These are phyloP conservation scores for Bujurquina vittata DNA, from an alignment of 2,113 vertebrate genomes.

Conservation along the genomic window DNA sequence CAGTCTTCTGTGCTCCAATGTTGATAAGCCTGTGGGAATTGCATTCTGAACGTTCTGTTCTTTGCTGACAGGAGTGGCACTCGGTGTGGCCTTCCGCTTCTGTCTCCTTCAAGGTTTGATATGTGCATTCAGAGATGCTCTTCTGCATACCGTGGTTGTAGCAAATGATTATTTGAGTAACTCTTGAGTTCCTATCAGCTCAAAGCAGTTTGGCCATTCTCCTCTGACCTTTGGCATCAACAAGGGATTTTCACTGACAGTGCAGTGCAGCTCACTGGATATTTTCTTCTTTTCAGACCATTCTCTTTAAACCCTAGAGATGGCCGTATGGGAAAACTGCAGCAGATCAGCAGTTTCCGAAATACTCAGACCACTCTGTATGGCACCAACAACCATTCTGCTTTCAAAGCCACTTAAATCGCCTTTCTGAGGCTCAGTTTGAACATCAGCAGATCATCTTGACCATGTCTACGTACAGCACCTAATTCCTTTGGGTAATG, in stretches of 20 bases:
- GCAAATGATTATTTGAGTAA: not conserved
- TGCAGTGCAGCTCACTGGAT: conserved; percentile 4
- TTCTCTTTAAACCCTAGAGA: conserved; percentile 6
- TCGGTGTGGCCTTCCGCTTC: not conserved
- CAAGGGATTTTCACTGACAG: not conserved
- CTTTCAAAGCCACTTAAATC: not conserved
- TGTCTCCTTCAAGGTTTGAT: not conserved
- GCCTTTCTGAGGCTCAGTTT: not conserved
- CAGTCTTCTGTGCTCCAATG: not conserved
- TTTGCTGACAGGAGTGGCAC: not conserved
- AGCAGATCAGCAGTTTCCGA: not conserved
- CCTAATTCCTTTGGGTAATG: not conserved
- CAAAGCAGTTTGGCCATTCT: not conserved
- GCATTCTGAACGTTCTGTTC: not conserved
- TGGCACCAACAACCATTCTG: not conserved
- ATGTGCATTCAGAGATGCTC: not conserved
- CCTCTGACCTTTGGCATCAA: conserved; percentile 5
- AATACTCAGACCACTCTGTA: not conserved
- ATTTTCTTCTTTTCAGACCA: conserved; percentile 3
- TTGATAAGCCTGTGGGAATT: not conserved
- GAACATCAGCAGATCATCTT: not conserved
- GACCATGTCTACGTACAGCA: not conserved
- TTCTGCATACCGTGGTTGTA: not conserved
- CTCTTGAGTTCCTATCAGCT: not conserved
- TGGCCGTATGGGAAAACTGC: not conserved